Conservation (phyloP, 2,888 invertebrate genomes). For the Brachycybe producta region DNA sequence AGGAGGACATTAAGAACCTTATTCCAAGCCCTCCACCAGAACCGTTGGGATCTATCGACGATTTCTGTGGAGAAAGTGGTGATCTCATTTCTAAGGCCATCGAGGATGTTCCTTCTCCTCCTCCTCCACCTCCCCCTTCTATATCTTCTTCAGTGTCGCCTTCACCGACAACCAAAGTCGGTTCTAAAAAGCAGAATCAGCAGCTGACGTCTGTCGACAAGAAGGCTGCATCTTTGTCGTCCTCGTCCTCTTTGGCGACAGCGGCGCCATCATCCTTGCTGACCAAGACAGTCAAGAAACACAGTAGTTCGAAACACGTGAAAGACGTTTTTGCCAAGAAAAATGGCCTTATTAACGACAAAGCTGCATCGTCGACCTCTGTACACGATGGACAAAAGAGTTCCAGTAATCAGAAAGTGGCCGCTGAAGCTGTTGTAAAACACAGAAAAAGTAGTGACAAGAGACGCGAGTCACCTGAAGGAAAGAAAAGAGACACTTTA, state of each 20-base stretch:
- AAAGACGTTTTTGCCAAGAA: too few relatives aligned
- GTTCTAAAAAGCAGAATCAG: neutral
- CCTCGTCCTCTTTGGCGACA: neutral
- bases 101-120: conserved; percentile 1
- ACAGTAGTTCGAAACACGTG: too few relatives aligned
- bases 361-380: too few relatives aligned
- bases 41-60: neutral
- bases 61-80: neutral
- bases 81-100: neutral
- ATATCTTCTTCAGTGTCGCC: neutral
- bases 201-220: too few relatives aligned
- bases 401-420: too few relatives aligned
- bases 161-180: neutral
- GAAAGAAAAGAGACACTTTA: too few relatives aligned
- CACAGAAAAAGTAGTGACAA: too few relatives aligned
- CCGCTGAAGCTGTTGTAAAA: too few relatives aligned
- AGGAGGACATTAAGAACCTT: conserved; percentile 7
- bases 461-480: too few relatives aligned
- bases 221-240: neutral
- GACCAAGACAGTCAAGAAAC: neutral
- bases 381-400: too few relatives aligned
- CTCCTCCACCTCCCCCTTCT: neutral
- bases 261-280: neutral
- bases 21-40: conserved; percentile 1
- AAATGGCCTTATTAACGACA: too few relatives aligned